Evolutionary conservation across 2,888 invertebrate genomes (phyloP).

Genomic region (Amphipoea oculea): DNA sequence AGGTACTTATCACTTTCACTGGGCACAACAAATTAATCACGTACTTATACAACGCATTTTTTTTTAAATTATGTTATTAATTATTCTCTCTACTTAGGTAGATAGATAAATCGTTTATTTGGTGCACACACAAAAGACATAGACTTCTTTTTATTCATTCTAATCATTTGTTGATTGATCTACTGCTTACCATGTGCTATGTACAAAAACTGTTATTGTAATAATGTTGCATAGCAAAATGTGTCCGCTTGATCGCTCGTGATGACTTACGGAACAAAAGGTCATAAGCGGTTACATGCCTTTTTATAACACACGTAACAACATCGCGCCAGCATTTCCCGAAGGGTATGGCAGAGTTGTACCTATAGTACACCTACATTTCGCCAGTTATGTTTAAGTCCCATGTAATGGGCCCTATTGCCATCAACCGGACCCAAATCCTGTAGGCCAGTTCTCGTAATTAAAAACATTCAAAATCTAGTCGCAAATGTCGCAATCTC

Average conservation of each 20-base stretch:
- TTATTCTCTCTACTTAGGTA: background rate
- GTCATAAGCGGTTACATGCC: constrained; percentile 40
- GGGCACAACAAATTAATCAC: background rate
- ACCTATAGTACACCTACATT: too few species aligned
- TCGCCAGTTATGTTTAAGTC: too few species aligned
- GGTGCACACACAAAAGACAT: background rate
- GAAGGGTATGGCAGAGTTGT: too few species aligned
- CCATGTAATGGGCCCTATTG: too few species aligned
- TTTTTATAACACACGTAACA: constrained; percentile 4
- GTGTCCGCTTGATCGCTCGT: constrained; percentile 57
- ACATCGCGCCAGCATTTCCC: background rate
- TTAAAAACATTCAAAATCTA: too few species aligned
- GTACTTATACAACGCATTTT: background rate
- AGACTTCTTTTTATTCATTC: background rate
- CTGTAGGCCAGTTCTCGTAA: too few species aligned
- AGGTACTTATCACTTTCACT: background rate
- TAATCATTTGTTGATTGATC: constrained; percentile 20
- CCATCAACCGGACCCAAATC: too few species aligned
- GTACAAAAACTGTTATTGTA: constrained; percentile 43
- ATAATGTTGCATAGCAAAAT: constrained; percentile 57
- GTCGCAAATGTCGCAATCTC: too few species aligned
- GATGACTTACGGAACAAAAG: constrained; percentile 49
- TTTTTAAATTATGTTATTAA: background rate
- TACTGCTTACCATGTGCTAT: constrained; percentile 23
- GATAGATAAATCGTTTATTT: background rate